Conservation (phyloP, 2,888 invertebrate species). For the Torymus auratus region DNA sequence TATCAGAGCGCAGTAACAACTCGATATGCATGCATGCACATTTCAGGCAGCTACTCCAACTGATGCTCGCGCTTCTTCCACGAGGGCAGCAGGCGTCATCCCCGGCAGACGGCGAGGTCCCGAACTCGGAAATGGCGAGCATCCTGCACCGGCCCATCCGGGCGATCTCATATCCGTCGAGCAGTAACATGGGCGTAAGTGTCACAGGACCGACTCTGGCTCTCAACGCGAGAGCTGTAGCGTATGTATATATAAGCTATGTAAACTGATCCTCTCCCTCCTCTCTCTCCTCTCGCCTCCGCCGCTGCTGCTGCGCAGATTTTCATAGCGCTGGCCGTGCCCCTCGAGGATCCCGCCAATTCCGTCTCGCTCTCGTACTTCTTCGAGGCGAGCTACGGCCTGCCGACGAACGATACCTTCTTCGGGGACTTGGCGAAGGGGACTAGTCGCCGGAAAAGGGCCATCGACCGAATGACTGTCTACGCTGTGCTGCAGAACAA, state of each 20-base stretch:
- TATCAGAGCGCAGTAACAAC: background rate
- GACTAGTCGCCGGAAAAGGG: conserved; percentile 69
- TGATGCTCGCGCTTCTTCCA: no score
- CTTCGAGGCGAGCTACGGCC: conserved; percentile 84
- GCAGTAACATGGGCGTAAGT: conserved; percentile 74
- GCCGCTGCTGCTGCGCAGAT: conserved; percentile 77
- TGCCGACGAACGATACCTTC: conserved; percentile 79
- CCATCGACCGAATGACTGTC: conserved; percentile 79
- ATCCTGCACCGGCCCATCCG: conserved; percentile 73
- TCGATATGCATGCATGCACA: no score
- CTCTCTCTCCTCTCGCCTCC: background rate
- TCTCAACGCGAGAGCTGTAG: no score
- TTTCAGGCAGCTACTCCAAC: no score
- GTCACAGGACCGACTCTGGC: background rate
- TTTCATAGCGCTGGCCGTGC: conserved; percentile 84
- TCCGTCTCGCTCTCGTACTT: conserved; percentile 86
- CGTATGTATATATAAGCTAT: no score
- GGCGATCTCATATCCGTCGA: conserved; percentile 71
- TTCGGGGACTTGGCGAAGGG: background rate
- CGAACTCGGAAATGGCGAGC: conserved; percentile 70
- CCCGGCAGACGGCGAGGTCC: background rate
- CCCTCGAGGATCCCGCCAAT: conserved; percentile 83
- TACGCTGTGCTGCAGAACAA: conserved; percentile 79
- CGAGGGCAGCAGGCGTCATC: no score
- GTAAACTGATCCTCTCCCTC: no score